Percentiles rank a stretch among this genome's conserved stretches.
Conservation (phyloP, 2,797 vertebrate species). For the Molossus alvarezi region DNA sequence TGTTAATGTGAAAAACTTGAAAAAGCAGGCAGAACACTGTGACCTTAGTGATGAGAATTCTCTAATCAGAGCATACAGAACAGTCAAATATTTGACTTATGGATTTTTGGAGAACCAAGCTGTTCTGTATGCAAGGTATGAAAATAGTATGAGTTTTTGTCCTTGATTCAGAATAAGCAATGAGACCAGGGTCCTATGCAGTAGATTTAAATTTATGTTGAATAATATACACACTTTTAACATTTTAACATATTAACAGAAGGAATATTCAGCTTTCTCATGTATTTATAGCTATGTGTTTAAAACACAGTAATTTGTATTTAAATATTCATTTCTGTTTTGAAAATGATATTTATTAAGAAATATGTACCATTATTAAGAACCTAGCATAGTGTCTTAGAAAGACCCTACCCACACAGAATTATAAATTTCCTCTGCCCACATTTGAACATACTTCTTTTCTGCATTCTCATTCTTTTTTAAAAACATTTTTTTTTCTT, state of each 20-base stretch:
- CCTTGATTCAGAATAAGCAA: slow-evolving; percentile 72
- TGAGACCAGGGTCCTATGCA: slow-evolving; percentile 40
- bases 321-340: slow-evolving; percentile 57
- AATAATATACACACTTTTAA: slow-evolving; percentile 28
- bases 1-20: slow-evolving; percentile 77
- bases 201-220: slow-evolving; percentile 63
- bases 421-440: background rate
- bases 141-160: slow-evolving; percentile 66
- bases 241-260: slow-evolving; percentile 46
- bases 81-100: slow-evolving; percentile 82
- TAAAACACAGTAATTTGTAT: slow-evolving; percentile 30
- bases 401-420: background rate
- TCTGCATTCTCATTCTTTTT: background rate
- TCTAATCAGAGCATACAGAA: slow-evolving; percentile 72
- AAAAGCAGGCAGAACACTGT: slow-evolving; percentile 64
- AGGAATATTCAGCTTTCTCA: slow-evolving; percentile 10
- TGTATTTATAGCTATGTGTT: slow-evolving; percentile 37
- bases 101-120: slow-evolving; percentile 76
- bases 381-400: background rate
- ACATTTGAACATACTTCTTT: slow-evolving; percentile 14
- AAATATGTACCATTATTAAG: background rate
- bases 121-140: slow-evolving; percentile 77
- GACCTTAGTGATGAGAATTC: slow-evolving; percentile 75
- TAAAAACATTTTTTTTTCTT: too few species aligned
- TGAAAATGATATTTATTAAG: slow-evolving; percentile 20